Evolutionary conservation across 2,113 vertebrate species (phyloP).

Genomic region (Archocentrus centrarchus): DNA sequence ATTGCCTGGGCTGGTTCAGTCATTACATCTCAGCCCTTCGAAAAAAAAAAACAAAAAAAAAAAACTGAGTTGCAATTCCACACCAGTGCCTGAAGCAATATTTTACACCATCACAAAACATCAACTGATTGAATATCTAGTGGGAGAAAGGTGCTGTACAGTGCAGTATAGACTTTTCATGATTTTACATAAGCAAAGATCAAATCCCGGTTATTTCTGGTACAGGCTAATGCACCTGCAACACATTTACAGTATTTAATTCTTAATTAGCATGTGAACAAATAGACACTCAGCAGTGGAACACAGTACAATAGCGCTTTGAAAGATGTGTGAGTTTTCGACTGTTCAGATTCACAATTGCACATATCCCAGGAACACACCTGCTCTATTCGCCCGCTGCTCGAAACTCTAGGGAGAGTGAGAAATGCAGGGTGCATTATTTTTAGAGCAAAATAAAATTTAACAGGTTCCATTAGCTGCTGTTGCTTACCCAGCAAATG

Average conservation of each 20-base stretch:
- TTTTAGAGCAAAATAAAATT: conserved; percentile 66
- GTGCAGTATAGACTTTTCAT: neutral
- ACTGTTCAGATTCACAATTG: conserved; percentile 23
- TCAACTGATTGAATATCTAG: conserved; percentile 41
- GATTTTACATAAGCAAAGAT: conserved; percentile 1
- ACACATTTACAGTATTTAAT: conserved; percentile 33
- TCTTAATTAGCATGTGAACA: conserved; percentile 38
- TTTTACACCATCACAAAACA: conserved; percentile 44
- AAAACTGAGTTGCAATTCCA: conserved; percentile 31
- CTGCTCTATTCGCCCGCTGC: conserved; percentile 16
- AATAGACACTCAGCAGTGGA: conserved; percentile 16
- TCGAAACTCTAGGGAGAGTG: conserved; percentile 43
- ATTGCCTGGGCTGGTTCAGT: conserved; percentile 32
- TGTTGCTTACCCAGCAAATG: conserved; percentile 49
- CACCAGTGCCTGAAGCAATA: conserved; percentile 44
- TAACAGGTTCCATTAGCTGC: conserved; percentile 66
- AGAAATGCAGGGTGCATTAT: conserved; percentile 49
- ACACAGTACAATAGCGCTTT: neutral
- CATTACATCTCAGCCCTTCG: conserved; percentile 36
- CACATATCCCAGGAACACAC: conserved; percentile 44
- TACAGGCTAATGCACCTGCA: neutral
- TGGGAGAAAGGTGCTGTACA: conserved; percentile 6
- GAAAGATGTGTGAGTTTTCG: conserved; percentile 34
- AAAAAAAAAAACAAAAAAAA: neutral
- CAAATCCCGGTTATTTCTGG: conserved; percentile 19